A percentile compares a stretch with the other conserved stretches of the same genome.
Conservation (phyloP, 1,140 invertebrate genomes). For the Aphelinus atriplicis region DNA sequence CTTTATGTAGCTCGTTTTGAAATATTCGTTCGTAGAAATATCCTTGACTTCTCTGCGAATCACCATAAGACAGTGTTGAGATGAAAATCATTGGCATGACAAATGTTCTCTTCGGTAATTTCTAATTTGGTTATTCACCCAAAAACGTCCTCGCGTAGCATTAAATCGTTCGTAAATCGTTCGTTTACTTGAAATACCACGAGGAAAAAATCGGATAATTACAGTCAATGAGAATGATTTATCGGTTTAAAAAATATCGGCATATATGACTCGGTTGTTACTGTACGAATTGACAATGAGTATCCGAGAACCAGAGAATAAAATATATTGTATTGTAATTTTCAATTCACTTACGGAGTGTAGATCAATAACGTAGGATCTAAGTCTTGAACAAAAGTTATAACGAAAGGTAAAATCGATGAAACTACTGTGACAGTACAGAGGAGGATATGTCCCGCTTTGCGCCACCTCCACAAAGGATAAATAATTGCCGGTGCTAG, state of each 20-base stretch:
- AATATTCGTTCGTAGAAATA: conserved; percentile 71
- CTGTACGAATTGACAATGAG: too few relatives aligned
- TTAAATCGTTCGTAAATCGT: too few relatives aligned
- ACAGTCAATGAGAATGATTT: too few relatives aligned
- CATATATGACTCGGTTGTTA: too few relatives aligned
- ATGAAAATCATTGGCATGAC: too few relatives aligned
- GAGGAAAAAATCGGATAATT: too few relatives aligned
- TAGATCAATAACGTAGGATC: conserved; percentile 75
- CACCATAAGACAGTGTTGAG: too few relatives aligned
- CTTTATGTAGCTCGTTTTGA: conserved; percentile 73
- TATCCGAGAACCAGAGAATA: too few relatives aligned
- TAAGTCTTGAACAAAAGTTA: conserved; percentile 70
- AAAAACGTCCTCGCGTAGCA: too few relatives aligned
- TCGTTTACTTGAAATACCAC: too few relatives aligned
- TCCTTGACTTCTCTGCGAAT: conserved; percentile 72
- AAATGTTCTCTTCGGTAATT: conserved; percentile 30
- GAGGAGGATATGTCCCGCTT: conserved; percentile 70
- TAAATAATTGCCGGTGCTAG: conserved; percentile 81
- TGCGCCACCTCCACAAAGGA: conserved; percentile 73
- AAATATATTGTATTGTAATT: too few relatives aligned
- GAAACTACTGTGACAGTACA: conserved; percentile 66
- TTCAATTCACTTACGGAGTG: conserved; percentile 68
- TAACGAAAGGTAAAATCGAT: conserved; percentile 70
- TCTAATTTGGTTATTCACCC: conserved; percentile 31
- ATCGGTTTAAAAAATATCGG: too few relatives aligned